Percentiles rank a stretch among this genome's conserved stretches.
Conservation (phyloP, 2,888 invertebrate species). For the Galerucella nymphaeae region DNA sequence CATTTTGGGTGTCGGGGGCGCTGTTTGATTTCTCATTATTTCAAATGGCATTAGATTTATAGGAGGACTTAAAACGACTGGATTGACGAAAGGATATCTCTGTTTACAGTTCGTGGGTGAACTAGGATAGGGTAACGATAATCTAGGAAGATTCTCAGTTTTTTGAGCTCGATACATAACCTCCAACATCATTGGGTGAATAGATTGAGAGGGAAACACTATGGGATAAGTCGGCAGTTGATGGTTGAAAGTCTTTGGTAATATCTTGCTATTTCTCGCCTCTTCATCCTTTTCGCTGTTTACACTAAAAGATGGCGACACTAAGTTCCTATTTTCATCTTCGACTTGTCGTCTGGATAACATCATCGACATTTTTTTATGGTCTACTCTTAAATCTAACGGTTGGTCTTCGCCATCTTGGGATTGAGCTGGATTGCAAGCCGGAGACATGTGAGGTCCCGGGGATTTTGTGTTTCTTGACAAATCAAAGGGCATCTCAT, state of each 20-base stretch:
- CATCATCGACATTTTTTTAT: conserved; percentile 74
- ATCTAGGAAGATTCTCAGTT: conserved; percentile 69
- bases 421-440: conserved; percentile 69
- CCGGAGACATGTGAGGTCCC: conserved; percentile 70
- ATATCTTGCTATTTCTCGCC: conserved; percentile 56
- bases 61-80: conserved; percentile 64
- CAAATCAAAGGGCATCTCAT: conserved; percentile 75
- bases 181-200: conserved; percentile 79
- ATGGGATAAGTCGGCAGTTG: conserved; percentile 64
- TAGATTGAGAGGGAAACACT: conserved; percentile 71
- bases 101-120: conserved; percentile 65
- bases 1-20: conserved; percentile 60
- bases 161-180: conserved; percentile 74
- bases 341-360: conserved; percentile 71
- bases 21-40: conserved; percentile 65
- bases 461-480: conserved; percentile 66
- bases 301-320: conserved; percentile 69
- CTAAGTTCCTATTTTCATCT: conserved; percentile 89
- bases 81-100: conserved; percentile 65
- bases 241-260: conserved; percentile 59
- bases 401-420: conserved; percentile 77
- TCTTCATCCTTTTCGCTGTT: conserved; percentile 61
- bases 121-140: conserved; percentile 71
- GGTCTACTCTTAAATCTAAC: conserved; percentile 86
- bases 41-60: conserved; percentile 70